Evolutionary conservation across 2,888 invertebrate genomes (phyloP), one percentile per base, ranked within the genome.

Genomic region (Exocentrus adspersus): DNA sequence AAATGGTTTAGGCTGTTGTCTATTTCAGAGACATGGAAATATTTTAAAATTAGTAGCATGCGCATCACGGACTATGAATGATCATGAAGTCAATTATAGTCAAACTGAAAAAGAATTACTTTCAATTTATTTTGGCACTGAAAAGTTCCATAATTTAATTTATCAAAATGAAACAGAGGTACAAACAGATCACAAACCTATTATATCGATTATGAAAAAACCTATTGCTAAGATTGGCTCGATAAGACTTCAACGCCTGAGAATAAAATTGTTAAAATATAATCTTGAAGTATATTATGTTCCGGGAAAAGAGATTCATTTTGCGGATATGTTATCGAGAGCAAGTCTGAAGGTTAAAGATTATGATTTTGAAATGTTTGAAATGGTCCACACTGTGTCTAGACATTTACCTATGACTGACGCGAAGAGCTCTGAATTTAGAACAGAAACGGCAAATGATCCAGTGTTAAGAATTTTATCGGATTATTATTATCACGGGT

Each of bases 131-230:
- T 72, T 42, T 58, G 54, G 65, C 24, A 58, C 61, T 16, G 62
- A 68, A 43, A 72, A 70, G 59, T 68, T 70, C 54, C 63, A 73
- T 50, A 20, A 69, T 46, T 71, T 64, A 57, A 65, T 72, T 21
- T 70, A 70, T 63, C 2, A 52, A 7, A 5, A 2, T n/a, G 42
- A 57, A 2, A 65, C 64, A 9, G 64, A 69, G 43, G 69, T 72
- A 24, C 45, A 45, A 6, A 20, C 19, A 2, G 45, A 45, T 45
- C 45, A 45, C 14, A 45, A 45, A 20, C 45, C 20, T 4, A 6
- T 45, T 1, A 45, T 45, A 19, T 45, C 45, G 1, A 2, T 45
- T 1, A 45, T 45, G 52, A 56, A 14, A 17, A 42, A 46, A 46
- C 1, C 46, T n/a, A 46, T 69, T 19, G 43, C 51, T 41, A 68